Evolutionary conservation across 2,888 invertebrate species (phyloP).

Genomic region (Lydus trimaculatus): DNA sequence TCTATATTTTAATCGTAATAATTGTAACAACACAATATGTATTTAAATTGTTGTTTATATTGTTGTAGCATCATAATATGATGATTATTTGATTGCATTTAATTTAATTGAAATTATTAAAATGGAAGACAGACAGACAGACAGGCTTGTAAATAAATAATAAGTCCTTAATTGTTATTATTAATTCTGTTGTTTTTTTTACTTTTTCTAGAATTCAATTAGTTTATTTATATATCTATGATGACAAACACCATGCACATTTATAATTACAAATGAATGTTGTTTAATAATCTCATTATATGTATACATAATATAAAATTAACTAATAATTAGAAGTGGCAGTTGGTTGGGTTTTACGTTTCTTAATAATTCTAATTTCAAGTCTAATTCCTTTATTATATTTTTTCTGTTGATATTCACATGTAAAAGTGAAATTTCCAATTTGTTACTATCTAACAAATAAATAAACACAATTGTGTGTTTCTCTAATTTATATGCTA

Average conservation of each 20-base stretch:
- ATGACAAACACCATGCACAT: neutral
- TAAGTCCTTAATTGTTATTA: neutral
- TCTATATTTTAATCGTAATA: neutral
- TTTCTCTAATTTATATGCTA: constrained; percentile 4
- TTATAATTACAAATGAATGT: neutral
- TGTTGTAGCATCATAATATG: neutral
- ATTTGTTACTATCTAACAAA: no score
- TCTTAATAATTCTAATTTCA: no score
- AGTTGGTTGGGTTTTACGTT: no score
- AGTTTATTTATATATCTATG: neutral
- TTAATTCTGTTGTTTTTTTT: no score
- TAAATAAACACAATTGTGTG: no score
- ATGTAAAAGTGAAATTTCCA: neutral
- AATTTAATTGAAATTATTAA: neutral
- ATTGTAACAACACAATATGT: neutral
- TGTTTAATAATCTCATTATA: no score
- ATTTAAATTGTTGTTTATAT: neutral
- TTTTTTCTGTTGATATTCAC: neutral
- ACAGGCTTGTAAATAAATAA: neutral
- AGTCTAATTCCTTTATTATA: no score
- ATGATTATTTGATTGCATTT: neutral
- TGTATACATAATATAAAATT: no score
- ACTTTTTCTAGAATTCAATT: neutral
- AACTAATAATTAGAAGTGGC: no score
- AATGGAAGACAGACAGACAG: neutral